Base-by-base conservation (phyloP, 1,140 invertebrate genomes). In the Rhynchophorus ferrugineus region DNA sequence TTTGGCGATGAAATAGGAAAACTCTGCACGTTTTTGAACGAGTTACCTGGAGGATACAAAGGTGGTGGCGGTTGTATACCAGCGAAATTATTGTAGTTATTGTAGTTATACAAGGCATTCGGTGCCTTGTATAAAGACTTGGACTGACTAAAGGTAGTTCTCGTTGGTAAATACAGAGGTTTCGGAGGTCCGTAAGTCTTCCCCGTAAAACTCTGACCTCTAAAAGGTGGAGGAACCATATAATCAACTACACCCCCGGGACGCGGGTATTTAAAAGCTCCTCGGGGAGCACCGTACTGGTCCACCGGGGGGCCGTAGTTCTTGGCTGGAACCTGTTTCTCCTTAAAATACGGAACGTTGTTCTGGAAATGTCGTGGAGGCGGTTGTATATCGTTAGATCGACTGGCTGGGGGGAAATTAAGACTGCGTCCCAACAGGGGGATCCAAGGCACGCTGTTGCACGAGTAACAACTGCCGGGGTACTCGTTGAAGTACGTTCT, bases 371-470 rank as follows among this genome's bases (percentile, higher is more conserved):
- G 49, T 44, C 49, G 51, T 54, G 49, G 43, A 24, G 54, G 42
- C 35, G 39, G 19, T 6, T 29, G 24, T n/a, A n/a, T n/a, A n/a
- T n/a, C n/a, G n/a, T n/a, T n/a, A n/a, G n/a, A n/a, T n/a, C n/a
- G n/a, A n/a, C n/a, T n/a, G n/a, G n/a, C n/a, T 44, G 44, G 21
- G 38, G 47, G 21, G 21, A 56, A 56, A 14, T 50, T 16, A 20
- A 56, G 39, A 53, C 56, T 67, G 67, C 62, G 67, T 58, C 42
- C 70, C 37, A 75, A 70, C 57, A 89, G 78, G 2, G 86, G 86
- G 54, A 85, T 78, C 86, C 86, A 89, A 45, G 86, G 85, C 54
- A 79, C 75, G 57, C 78, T 76, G 67, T 89, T 87, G 61, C 86
- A 89, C 7, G 35, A 43, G 14, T 54, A 47, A 36, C 51, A 54